Percentiles rank a stretch among this genome's conserved stretches.
Evolutionary conservation across 2,888 invertebrate species (phyloP).

Genomic region (Tanypteryx hageni): DNA sequence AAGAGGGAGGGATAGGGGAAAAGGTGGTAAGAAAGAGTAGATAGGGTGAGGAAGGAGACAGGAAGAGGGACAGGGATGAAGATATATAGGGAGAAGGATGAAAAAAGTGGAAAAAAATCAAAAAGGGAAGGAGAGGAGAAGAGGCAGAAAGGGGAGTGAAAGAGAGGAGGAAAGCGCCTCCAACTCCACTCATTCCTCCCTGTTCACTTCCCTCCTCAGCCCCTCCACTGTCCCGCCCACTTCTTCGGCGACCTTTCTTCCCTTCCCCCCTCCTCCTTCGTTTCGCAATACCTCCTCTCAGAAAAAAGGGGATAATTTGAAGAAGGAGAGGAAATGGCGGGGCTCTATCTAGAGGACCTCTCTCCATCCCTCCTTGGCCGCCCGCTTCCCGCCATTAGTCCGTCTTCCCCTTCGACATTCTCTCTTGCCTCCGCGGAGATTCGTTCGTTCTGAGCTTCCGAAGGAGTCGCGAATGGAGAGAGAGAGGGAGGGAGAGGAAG

Average conservation of each 20-base stretch:
- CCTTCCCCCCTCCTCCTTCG: too few species aligned
- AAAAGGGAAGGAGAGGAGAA: not conserved
- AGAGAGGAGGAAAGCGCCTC: too few species aligned
- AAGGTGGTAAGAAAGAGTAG: not conserved
- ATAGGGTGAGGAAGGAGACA: not conserved
- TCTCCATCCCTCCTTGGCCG: not conserved
- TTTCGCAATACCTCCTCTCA: not conserved
- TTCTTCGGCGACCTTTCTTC: not conserved
- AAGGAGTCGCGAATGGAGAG: too few species aligned
- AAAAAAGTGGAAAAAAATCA: not conserved
- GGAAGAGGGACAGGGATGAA: not conserved
- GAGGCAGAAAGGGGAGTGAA: not conserved
- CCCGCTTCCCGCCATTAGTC: not conserved
- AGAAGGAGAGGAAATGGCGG: slow-evolving; percentile 10
- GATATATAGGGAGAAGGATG: not conserved
- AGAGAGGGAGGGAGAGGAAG: too few species aligned
- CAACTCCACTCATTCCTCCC: too few species aligned
- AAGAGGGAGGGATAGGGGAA: not conserved
- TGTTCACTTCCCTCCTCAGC: too few species aligned
- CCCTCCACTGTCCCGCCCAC: too few species aligned
- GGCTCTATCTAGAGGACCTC: not conserved
- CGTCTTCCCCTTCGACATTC: not conserved
- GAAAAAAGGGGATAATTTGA: slow-evolving; percentile 16
- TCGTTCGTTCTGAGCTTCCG: not conserved
- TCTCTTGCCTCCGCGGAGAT: not conserved